phyloP scores from a whole-genome alignment of 2,113 vertebrate species.

The Gobiocypris rarus region DNA sequence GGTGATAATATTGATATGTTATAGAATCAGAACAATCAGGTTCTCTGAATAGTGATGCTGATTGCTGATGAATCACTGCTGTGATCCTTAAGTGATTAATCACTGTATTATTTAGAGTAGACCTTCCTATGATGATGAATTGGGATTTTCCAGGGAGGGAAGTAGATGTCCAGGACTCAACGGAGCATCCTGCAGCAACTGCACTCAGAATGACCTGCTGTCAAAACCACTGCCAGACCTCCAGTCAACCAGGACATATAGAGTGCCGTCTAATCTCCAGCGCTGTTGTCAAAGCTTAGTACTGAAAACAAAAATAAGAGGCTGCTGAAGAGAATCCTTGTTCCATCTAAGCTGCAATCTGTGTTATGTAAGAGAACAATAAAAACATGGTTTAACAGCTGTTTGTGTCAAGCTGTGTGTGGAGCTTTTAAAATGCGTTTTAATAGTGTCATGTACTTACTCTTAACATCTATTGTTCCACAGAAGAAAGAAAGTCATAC shows the following conservation, averaged over 20 bases:
- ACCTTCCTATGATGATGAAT: neutral
- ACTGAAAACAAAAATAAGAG: neutral
- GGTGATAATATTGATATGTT: neutral
- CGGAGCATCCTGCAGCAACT: conserved; percentile 15
- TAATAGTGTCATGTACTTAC: neutral
- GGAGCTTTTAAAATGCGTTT: neutral
- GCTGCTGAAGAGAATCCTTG: neutral
- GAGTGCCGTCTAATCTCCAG: neutral
- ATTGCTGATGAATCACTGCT: neutral
- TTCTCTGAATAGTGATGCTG: neutral
- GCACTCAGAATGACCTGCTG: conserved; percentile 15
- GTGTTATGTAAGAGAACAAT: neutral
- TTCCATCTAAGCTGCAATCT: neutral
- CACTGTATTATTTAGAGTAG: conserved; percentile 15
- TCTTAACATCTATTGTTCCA: neutral
- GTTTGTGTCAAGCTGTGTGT: neutral
- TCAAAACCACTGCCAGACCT: conserved; percentile 33
- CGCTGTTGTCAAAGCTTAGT: conserved; percentile 20
- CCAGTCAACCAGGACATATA: conserved; percentile 21
- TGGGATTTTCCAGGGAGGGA: conserved; percentile 25
- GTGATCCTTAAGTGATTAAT: neutral
- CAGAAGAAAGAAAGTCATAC: neutral
- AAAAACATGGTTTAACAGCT: neutral
- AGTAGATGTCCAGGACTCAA: neutral
- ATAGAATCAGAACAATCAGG: neutral